phyloP scores from a whole-genome alignment of 2,888 invertebrate species.

The Arctia plantaginis region DNA sequence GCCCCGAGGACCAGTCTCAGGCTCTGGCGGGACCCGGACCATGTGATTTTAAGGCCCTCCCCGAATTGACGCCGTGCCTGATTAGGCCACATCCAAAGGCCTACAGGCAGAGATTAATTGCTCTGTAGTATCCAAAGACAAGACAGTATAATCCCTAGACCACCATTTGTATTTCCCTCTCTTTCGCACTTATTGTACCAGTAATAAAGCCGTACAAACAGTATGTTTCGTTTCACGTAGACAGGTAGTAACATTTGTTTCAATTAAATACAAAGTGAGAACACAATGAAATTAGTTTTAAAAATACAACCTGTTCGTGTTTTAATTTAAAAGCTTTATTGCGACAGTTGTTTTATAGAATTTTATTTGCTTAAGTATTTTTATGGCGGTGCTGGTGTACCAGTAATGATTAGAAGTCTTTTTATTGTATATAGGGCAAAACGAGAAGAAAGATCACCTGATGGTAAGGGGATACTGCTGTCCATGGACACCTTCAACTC shows the following conservation, averaged over 20 bases:
- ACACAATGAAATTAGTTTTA: slow-evolving; percentile 18
- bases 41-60: too few relatives aligned
- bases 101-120: too few relatives aligned
- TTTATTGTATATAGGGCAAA: neutral
- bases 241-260: slow-evolving; percentile 33
- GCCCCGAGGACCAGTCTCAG: too few relatives aligned
- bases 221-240: slow-evolving; percentile 32
- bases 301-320: neutral
- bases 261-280: slow-evolving; percentile 38
- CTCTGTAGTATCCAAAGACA: neutral
- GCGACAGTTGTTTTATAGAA: slow-evolving; percentile 1
- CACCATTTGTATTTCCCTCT: neutral
- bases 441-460: too few relatives aligned
- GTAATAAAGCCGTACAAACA: slow-evolving; percentile 1
- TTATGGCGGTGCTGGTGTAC: neutral
- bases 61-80: too few relatives aligned
- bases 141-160: neutral
- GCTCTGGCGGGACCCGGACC: too few relatives aligned
- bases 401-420: neutral
- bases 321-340: slow-evolving; percentile 5
- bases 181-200: neutral
- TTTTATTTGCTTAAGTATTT: neutral
- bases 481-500: too few relatives aligned
- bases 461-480: too few relatives aligned
- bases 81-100: too few relatives aligned